Evolutionary conservation across 2,888 invertebrate genomes (phyloP).

Genomic region (Abrostola triplasia): DNA sequence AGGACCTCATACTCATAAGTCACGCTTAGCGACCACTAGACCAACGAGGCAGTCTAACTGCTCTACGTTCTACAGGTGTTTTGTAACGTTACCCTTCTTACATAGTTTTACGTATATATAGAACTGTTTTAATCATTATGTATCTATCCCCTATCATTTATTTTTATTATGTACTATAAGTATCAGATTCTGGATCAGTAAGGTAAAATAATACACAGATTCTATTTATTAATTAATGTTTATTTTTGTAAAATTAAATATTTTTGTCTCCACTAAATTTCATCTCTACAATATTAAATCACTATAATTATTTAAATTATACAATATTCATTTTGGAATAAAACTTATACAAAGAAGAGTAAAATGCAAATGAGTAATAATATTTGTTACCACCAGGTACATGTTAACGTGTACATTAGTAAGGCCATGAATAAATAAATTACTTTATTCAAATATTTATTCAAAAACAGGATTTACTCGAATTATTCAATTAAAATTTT

Average conservation of each 20-base stretch:
- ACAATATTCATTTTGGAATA: conserved; percentile 71
- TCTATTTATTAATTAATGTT: conserved; percentile 54
- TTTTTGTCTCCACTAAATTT: conserved; percentile 44
- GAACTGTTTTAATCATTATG: no score
- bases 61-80: no score
- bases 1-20: no score
- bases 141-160: no score
- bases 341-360: conserved; percentile 60
- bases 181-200: not conserved
- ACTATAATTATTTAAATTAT: conserved; percentile 54
- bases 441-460: conserved; percentile 8
- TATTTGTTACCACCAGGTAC: conserved; percentile 45
- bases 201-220: conserved; percentile 30
- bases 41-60: no score
- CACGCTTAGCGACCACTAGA: no score
- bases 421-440: conserved; percentile 12
- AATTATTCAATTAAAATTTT: conserved; percentile 9
- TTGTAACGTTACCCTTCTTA: no score
- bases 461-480: conserved; percentile 12
- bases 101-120: no score
- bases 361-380: conserved; percentile 67
- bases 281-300: conserved; percentile 53
- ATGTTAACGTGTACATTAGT: conserved; percentile 27
- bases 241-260: conserved; percentile 70
- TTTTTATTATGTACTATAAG: no score